phyloP scores from a whole-genome alignment of 2,888 invertebrate genomes.

The Ichneumoninae sp. region DNA sequence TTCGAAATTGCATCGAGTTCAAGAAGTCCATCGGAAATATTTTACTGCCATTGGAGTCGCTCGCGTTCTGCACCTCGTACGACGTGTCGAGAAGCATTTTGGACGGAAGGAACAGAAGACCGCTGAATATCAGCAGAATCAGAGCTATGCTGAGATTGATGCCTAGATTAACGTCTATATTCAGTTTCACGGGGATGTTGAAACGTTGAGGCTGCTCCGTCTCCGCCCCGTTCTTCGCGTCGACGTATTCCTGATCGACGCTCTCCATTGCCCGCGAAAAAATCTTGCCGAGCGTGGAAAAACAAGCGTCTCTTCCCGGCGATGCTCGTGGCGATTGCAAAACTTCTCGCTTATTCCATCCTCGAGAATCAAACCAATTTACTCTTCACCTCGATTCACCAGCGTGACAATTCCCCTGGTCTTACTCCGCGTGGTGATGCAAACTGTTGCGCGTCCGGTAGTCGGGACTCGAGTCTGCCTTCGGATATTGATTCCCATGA shows the following conservation, averaged over 20 bases:
- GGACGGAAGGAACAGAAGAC: slow-evolving; percentile 76
- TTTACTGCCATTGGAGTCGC: slow-evolving; percentile 14
- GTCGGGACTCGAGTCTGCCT: slow-evolving; percentile 73
- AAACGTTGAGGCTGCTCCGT: slow-evolving; percentile 32
- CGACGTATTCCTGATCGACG: slow-evolving; percentile 51
- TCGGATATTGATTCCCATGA: slow-evolving; percentile 78
- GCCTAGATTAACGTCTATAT: slow-evolving; percentile 69
- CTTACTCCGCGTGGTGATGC: slow-evolving; percentile 62
- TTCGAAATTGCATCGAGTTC: slow-evolving; percentile 49
- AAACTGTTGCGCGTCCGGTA: slow-evolving; percentile 80
- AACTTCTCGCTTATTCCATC: slow-evolving; percentile 30
- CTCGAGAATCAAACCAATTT: slow-evolving; percentile 30
- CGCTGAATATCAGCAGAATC: slow-evolving; percentile 77
- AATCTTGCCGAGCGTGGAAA: slow-evolving; percentile 16
- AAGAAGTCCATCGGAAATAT: slow-evolving; percentile 26
- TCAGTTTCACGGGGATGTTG: slow-evolving; percentile 40
- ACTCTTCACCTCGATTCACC: neutral
- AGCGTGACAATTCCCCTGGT: slow-evolving; percentile 39
- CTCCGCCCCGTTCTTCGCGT: slow-evolving; percentile 26
- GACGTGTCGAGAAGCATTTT: slow-evolving; percentile 76
- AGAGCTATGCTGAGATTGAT: slow-evolving; percentile 78
- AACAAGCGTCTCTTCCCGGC: neutral
- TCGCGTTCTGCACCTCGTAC: slow-evolving; percentile 65
- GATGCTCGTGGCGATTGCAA: neutral
- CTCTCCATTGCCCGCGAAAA: slow-evolving; percentile 5